phyloP scores from a whole-genome alignment of 2,797 vertebrate genomes.

The Psittacula echo region DNA sequence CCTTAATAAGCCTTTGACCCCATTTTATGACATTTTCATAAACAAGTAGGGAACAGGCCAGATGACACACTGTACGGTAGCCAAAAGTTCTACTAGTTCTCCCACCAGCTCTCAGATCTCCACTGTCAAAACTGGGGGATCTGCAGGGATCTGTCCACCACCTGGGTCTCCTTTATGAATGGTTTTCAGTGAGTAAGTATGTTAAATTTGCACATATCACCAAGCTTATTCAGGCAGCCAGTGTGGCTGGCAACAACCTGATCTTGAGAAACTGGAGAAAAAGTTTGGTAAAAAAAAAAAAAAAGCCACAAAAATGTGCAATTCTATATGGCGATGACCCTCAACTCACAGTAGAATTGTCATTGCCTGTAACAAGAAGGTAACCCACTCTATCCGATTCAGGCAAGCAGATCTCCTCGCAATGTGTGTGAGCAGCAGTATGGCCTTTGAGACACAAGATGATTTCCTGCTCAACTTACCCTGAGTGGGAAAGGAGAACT shows the following conservation, averaged over 20 bases:
- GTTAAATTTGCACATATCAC: background rate
- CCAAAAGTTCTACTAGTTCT: background rate
- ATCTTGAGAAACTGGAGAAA: background rate
- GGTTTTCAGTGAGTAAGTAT: background rate
- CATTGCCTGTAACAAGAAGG: background rate
- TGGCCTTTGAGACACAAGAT: background rate
- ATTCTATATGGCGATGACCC: background rate
- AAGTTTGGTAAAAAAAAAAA: background rate
- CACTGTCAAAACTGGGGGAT: background rate
- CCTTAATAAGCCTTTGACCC: background rate
- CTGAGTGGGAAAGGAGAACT: background rate
- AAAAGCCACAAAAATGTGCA: background rate
- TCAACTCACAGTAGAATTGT: background rate
- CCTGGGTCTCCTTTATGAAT: background rate
- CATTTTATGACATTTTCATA: background rate
- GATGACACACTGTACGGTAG: background rate
- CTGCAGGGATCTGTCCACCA: background rate
- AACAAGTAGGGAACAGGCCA: background rate
- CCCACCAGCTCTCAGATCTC: background rate
- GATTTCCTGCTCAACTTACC: background rate
- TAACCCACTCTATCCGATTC: background rate
- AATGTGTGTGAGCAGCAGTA: background rate
- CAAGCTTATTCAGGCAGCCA: background rate
- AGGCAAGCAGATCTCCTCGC: background rate
- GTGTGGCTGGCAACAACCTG: background rate